Evolutionary conservation across 2,888 invertebrate genomes (phyloP).

Genomic region (Latrodectus elegans): DNA sequence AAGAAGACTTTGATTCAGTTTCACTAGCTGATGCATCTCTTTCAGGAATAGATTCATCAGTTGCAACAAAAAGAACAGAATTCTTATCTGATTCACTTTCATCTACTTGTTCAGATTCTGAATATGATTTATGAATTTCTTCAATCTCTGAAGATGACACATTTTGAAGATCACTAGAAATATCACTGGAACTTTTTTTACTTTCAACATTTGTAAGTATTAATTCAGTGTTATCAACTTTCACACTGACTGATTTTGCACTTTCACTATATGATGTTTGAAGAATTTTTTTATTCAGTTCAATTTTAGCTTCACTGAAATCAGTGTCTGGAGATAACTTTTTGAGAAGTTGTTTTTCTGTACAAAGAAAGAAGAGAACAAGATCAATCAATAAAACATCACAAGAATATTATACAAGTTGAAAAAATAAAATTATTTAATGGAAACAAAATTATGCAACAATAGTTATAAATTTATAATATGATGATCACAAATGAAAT

Average conservation of each 20-base stretch:
- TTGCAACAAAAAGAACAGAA: conserved; percentile 10
- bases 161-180: not conserved
- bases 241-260: not conserved
- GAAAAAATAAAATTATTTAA: too few species aligned
- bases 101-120: conserved; percentile 29
- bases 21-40: conserved; percentile 3
- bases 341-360: conserved; percentile 21
- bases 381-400: too few species aligned
- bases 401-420: too few species aligned
- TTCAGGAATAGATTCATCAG: conserved; percentile 19
- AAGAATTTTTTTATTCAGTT: not conserved
- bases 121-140: conserved; percentile 6
- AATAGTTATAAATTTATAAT: too few species aligned
- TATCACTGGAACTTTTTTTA: not conserved
- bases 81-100: conserved; percentile 37
- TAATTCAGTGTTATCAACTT: conserved; percentile 6
- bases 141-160: not conserved
- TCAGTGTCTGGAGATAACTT: conserved; percentile 24
- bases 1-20: conserved; percentile 22
- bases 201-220: conserved; percentile 8
- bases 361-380: not conserved
- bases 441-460: too few species aligned
- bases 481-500: too few species aligned
- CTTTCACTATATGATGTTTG: not conserved
- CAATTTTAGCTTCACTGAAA: conserved; percentile 2